Evolutionary conservation across 2,888 invertebrate genomes (phyloP).

Genomic region (Merodon equestris): DNA sequence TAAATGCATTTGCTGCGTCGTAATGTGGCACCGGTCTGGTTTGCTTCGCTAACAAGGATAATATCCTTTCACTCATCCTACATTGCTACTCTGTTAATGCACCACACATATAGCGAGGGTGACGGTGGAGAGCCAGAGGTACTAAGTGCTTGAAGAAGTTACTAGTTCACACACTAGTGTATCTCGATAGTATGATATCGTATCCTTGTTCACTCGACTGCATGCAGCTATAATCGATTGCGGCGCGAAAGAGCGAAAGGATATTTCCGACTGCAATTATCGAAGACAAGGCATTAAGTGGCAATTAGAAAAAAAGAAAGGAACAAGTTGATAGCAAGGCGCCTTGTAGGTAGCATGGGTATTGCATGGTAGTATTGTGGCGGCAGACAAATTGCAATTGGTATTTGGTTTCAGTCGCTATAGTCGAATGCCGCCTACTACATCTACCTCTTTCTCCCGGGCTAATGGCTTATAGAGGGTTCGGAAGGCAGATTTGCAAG

Average conservation of each 20-base stretch:
- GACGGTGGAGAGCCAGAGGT: no score
- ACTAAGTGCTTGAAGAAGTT: no score
- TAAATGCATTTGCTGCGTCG: conserved; percentile 28
- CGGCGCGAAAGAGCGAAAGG: conserved; percentile 19
- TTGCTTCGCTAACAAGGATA: conserved; percentile 13
- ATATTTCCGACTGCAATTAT: conserved; percentile 58
- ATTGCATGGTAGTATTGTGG: no score
- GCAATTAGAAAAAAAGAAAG: conserved; percentile 40
- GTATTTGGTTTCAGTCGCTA: conserved; percentile 39
- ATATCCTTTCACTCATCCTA: not conserved
- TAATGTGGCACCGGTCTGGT: not conserved
- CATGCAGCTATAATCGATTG: conserved; percentile 55
- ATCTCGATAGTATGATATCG: not conserved
- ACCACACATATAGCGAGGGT: no score
- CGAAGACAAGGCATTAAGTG: conserved; percentile 61
- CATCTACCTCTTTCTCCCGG: no score
- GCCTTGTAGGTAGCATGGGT: conserved; percentile 3
- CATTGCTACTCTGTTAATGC: no score
- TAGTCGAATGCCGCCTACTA: conserved; percentile 4
- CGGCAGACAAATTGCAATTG: conserved; percentile 53
- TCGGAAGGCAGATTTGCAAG: conserved; percentile 3
- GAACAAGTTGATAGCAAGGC: not conserved
- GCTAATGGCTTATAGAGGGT: no score
- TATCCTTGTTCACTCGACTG: conserved; percentile 31
- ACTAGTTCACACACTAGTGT: no score